Percentiles rank a stretch among this genome's conserved stretches.
Conservation (phyloP, 2,888 invertebrate species). For the Minunthozetes semirufus region DNA sequence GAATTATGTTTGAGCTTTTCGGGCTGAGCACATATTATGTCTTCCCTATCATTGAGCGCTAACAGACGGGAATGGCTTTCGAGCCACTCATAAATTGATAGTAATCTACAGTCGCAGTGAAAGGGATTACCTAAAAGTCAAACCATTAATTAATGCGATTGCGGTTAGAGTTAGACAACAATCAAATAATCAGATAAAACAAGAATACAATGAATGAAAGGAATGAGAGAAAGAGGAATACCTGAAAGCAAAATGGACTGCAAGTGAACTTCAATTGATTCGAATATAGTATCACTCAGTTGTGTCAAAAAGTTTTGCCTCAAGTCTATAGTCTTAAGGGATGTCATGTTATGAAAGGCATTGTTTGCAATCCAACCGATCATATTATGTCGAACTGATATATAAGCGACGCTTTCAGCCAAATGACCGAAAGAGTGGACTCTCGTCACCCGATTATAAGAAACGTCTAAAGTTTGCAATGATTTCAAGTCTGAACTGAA, state of each 20-base stretch:
- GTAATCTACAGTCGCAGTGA: constrained; percentile 79
- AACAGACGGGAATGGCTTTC: constrained; percentile 71
- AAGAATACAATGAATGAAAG: constrained; percentile 26
- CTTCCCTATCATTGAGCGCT: constrained; percentile 52
- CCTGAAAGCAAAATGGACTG: constrained; percentile 70
- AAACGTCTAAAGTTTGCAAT: constrained; percentile 65
- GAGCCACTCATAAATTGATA: constrained; percentile 87
- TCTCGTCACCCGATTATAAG: constrained; percentile 60
- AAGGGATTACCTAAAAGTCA: constrained; percentile 69
- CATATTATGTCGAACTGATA: constrained; percentile 46
- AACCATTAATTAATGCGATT: constrained; percentile 30
- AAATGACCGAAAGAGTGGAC: constrained; percentile 42
- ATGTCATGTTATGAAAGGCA: constrained; percentile 59
- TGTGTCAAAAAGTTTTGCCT: constrained; percentile 58
- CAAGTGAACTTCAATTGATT: constrained; percentile 72
- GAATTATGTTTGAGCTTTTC: constrained; percentile 66
- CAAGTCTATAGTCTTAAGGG: constrained; percentile 56
- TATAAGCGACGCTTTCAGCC: constrained; percentile 42
- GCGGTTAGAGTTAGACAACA: neutral
- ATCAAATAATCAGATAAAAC: constrained; percentile 17
- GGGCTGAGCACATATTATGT: constrained; percentile 64
- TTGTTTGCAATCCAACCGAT: constrained; percentile 46
- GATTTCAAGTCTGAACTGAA: constrained; percentile 59
- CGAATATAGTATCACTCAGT: constrained; percentile 59
- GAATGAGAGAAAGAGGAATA: constrained; percentile 50